A percentile compares a stretch with the other conserved stretches of the same genome.
Conservation (phyloP, 2,888 invertebrate species). For the Drosophila bunnanda region DNA sequence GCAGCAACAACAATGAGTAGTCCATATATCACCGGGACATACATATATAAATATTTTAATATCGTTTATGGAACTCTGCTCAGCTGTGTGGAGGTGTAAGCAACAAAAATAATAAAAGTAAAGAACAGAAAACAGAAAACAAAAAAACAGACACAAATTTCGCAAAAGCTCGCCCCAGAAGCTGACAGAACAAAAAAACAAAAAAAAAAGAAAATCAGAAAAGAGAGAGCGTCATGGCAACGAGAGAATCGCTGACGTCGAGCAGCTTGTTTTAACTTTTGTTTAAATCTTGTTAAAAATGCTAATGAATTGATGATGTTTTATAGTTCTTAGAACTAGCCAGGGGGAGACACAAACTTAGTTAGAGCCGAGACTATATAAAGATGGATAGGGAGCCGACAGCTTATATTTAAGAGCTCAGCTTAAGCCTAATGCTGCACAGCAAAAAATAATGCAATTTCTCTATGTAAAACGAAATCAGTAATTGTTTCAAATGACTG, state of each 20-base stretch:
- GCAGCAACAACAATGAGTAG: conserved; percentile 37
- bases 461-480: background rate
- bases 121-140: conserved; percentile 10
- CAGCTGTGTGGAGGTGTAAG: conserved; percentile 69
- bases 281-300: conserved; percentile 57
- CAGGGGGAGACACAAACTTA: background rate
- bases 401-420: conserved; percentile 57
- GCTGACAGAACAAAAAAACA: conserved; percentile 35
- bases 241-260: conserved; percentile 30
- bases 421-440: conserved; percentile 11
- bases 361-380: background rate
- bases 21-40: conserved; percentile 51
- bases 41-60: conserved; percentile 33
- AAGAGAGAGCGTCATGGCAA: conserved; percentile 5
- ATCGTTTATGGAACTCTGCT: conserved; percentile 54
- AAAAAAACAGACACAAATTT: conserved; percentile 41
- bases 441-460: background rate
- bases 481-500: background rate
- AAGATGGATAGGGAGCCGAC: conserved; percentile 4
- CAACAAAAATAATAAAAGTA: conserved; percentile 40
- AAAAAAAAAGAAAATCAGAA: too few relatives aligned
- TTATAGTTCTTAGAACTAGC: conserved; percentile 37
- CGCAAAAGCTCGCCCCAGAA: conserved; percentile 38
- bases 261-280: conserved; percentile 54
- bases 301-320: conserved; percentile 58